Evolutionary conservation across 2,888 invertebrate genomes (phyloP).

Genomic region (Thereva unica): DNA sequence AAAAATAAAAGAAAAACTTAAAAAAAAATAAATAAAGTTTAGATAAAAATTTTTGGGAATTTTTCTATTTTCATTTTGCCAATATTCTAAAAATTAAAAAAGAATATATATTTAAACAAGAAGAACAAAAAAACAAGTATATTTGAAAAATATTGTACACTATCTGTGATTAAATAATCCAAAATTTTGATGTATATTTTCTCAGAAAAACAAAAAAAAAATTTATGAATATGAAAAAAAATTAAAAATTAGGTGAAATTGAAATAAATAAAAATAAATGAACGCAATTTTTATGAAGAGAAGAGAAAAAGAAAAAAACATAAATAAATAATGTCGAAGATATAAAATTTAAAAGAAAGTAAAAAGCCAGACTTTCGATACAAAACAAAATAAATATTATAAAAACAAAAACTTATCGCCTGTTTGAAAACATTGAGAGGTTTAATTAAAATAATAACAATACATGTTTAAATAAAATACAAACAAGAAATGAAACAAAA

Average conservation of each 20-base stretch:
- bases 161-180: conserved; percentile 61
- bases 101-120: conserved; percentile 31
- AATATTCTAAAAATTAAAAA: conserved; percentile 34
- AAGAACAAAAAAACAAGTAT: conserved; percentile 21
- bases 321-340: conserved; percentile 43
- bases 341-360: conserved; percentile 42
- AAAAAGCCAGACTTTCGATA: conserved; percentile 40
- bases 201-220: conserved; percentile 50
- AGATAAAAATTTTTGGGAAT: conserved; percentile 27
- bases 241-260: conserved; percentile 42
- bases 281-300: conserved; percentile 43
- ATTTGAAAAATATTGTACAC: conserved; percentile 54
- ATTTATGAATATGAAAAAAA: conserved; percentile 44
- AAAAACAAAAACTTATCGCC: conserved; percentile 42
- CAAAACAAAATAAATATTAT: conserved; percentile 36
- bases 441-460: conserved; percentile 41
- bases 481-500: conserved; percentile 40
- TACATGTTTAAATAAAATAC: conserved; percentile 14
- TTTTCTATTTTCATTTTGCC: conserved; percentile 30
- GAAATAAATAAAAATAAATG: conserved; percentile 44
- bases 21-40: conserved; percentile 15
- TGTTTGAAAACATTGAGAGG: conserved; percentile 46
- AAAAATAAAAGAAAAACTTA: conserved; percentile 9
- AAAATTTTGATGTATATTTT: conserved; percentile 60
- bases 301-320: conserved; percentile 43